Conservation (phyloP, 2,113 vertebrate genomes). For the Chaetops frenatus region DNA sequence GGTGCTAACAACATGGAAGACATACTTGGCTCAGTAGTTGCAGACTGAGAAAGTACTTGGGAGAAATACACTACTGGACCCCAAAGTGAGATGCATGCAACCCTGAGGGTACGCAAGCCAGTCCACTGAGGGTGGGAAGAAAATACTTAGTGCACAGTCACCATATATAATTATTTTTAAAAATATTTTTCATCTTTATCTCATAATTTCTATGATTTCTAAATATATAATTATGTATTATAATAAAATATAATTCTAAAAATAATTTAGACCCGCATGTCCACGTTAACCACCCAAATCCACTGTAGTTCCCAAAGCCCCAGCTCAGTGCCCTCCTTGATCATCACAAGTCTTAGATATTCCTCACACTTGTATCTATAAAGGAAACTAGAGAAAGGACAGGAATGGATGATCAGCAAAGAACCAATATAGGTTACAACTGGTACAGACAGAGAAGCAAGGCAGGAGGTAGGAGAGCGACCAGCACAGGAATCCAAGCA, state of each 20-base stretch:
- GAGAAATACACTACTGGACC: background rate
- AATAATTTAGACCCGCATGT: background rate
- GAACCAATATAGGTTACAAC: background rate
- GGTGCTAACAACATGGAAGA: background rate
- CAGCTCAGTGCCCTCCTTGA: background rate
- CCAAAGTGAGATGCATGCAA: background rate
- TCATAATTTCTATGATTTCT: background rate
- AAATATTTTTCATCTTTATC: background rate
- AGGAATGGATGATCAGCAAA: background rate
- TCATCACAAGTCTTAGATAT: background rate
- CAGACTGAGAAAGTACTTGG: background rate
- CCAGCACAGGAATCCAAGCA: background rate
- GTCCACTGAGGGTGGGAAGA: background rate
- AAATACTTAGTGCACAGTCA: background rate
- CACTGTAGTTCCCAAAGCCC: background rate
- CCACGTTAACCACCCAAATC: background rate
- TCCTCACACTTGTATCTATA: background rate
- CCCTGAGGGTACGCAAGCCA: background rate
- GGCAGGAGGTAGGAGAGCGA: background rate
- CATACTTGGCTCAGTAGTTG: background rate
- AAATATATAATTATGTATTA: background rate
- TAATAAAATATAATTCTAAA: background rate
- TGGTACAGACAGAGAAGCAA: background rate
- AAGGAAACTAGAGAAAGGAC: background rate
- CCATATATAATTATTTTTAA: background rate